These are phyloP conservation scores for Eupithecia pulchellata DNA, from an alignment of 2,888 invertebrate species.

Conservation along the genomic window DNA sequence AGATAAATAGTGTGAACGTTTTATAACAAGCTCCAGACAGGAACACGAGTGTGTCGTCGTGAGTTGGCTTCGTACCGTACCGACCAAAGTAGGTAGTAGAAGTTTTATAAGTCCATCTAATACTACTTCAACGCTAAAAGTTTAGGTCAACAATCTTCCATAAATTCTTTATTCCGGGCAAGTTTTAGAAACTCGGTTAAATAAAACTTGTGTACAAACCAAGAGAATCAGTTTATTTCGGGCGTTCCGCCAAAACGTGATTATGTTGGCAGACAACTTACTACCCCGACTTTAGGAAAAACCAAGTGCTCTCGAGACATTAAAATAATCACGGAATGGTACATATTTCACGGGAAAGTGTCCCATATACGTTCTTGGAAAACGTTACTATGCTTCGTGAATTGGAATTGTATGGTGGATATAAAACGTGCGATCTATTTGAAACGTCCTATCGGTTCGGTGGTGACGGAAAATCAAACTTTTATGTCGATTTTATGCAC, in stretches of 20 bases:
- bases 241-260: constrained; percentile 64
- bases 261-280: constrained; percentile 58
- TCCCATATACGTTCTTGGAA: constrained; percentile 7
- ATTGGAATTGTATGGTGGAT: not conserved
- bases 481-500: not conserved
- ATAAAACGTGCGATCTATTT: constrained; percentile 1
- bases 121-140: constrained; percentile 4
- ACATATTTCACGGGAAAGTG: constrained; percentile 13
- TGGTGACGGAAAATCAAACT: not conserved
- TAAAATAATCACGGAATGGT: constrained; percentile 16
- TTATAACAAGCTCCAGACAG: not conserved
- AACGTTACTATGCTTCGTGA: not conserved
- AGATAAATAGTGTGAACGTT: not conserved
- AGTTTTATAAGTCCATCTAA: not conserved
- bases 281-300: constrained; percentile 31
- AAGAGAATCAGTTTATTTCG: constrained; percentile 62
- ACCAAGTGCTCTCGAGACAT: constrained; percentile 22
- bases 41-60: not conserved
- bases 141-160: constrained; percentile 13
- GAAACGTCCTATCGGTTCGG: not conserved
- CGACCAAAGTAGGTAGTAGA: not conserved
- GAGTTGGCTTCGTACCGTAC: not conserved
- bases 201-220: constrained; percentile 44
- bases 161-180: constrained; percentile 27
- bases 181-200: constrained; percentile 37